These are phyloP conservation scores for Sceloporus undulatus DNA, from an alignment of 2,113 vertebrate genomes.

Conservation along the genomic window DNA sequence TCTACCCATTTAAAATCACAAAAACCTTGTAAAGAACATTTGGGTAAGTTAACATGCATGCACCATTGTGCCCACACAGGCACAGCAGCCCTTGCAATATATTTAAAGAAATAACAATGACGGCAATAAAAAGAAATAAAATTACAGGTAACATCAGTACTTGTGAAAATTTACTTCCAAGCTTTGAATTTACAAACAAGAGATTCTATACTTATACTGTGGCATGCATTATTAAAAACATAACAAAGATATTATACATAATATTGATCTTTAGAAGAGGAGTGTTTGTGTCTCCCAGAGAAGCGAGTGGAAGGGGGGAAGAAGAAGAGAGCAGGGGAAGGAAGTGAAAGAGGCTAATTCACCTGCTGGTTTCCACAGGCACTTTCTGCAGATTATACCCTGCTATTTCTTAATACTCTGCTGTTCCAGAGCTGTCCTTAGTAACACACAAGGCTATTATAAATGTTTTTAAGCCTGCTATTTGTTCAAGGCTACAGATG, in stretches of 20 bases:
- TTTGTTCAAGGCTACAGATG: slow-evolving; percentile 49
- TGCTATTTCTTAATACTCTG: slow-evolving; percentile 51
- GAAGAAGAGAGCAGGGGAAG: not conserved
- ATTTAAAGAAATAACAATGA: too few relatives aligned
- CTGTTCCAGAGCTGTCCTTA: slow-evolving; percentile 48
- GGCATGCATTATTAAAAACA: not conserved
- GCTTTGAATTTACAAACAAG: too few relatives aligned
- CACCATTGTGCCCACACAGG: too few relatives aligned
- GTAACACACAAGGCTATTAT: slow-evolving; percentile 51
- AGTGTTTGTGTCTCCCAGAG: not conserved
- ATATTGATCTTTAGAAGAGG: not conserved
- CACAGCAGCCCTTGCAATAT: too few relatives aligned
- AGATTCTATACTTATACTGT: not conserved
- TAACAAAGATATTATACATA: not conserved
- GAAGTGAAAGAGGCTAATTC: slow-evolving; percentile 12
- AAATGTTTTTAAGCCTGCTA: slow-evolving; percentile 47
- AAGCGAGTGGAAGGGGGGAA: not conserved
- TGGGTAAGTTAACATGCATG: too few relatives aligned
- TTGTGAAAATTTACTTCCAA: too few relatives aligned
- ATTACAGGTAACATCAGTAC: too few relatives aligned
- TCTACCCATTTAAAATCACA: too few relatives aligned
- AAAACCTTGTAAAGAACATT: too few relatives aligned
- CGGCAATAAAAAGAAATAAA: too few relatives aligned
- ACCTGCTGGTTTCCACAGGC: slow-evolving; percentile 55
- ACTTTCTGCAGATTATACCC: slow-evolving; percentile 55